Base-by-base conservation (phyloP, 2,797 vertebrate species). In the Poeciliopsis turneri region DNA sequence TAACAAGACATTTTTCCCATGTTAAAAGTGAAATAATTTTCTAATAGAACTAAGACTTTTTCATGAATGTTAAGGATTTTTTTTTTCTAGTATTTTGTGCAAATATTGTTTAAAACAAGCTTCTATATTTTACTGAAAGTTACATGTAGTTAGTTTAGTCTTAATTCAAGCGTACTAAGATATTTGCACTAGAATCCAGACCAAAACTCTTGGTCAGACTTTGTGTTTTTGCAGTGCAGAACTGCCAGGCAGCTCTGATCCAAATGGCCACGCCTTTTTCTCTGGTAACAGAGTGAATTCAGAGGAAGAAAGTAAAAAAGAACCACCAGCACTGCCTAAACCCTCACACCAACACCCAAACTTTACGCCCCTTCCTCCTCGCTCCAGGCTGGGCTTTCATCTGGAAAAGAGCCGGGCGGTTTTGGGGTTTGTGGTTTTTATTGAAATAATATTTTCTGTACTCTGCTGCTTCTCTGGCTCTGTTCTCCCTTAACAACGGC, bases 401-500 rank as follows among this genome's bases (percentile, higher is more conserved):
- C 79, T 86, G 82, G 85, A 89, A 90, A 85, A 83, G 88, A 81
- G 87, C 82, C 81, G 25, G 74, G 83, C 87, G 92, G 8, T n/a
- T 92, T 93, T 89, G 33, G 66, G 84, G 81, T 83, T 76, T 92
- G 90, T 8, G 89, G 91, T 95, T 94, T 51, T 91, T 92, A 94
- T 93, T 92, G 88, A 87, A 95, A 95, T 94, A 95, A 95, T 95
- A 94, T 95, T 96, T 95, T 91, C 90, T 92, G 92, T 92, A 91
- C 92, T 90, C 81, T 78, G 61, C 88, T 86, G 92, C 88, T 91
- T 94, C 92, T 91, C 89, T 80, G 76, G 80, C 87, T 84, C 89
- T 86, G 86, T 93, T 93, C 94, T 92, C 88, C 90, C 92, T 88
- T 88, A 94, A 96, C 94, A 95, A 94, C 92, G 74, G 77, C 88